These are phyloP conservation scores for Scotopteryx bipunctaria DNA, from an alignment of 2,888 invertebrate genomes.

Conservation along the genomic window DNA sequence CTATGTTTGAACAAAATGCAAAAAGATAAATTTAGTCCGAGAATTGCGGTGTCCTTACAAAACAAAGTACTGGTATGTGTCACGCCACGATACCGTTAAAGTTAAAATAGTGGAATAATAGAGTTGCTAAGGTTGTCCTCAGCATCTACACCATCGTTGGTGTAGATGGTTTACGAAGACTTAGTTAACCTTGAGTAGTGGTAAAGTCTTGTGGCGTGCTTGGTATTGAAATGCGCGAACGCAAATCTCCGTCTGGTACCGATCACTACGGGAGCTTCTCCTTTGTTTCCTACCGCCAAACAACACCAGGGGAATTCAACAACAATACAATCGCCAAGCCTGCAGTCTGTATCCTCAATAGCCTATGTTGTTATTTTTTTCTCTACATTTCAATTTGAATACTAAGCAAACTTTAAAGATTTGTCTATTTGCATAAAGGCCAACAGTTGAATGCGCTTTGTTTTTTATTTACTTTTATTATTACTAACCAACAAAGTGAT, in stretches of 20 bases:
- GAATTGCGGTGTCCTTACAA: conserved; percentile 4
- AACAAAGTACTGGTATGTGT: conserved; percentile 2
- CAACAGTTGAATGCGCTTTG: not conserved
- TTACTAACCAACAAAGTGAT: not conserved
- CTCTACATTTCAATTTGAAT: conserved; percentile 40
- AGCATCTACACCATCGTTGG: too few relatives aligned
- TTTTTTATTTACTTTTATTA: not conserved
- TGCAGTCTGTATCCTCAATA: conserved; percentile 52
- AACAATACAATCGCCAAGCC: conserved; percentile 37
- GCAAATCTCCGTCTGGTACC: conserved; percentile 51
- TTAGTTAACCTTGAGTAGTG: conserved; percentile 60
- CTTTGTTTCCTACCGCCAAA: conserved; percentile 53
- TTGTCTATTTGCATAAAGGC: conserved; percentile 1
- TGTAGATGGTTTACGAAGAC: conserved; percentile 35
- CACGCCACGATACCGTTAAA: conserved; percentile 22
- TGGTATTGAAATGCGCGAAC: conserved; percentile 58
- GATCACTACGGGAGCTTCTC: conserved; percentile 36
- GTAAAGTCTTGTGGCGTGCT: conserved; percentile 61
- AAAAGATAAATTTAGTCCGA: not conserved
- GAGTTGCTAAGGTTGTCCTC: not conserved
- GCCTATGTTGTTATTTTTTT: conserved; percentile 48
- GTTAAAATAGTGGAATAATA: conserved; percentile 4
- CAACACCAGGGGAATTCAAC: conserved; percentile 43
- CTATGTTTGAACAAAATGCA: conserved; percentile 7
- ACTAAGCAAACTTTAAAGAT: conserved; percentile 32